phyloP scores from a whole-genome alignment of 2,113 vertebrate species.

The Crotalus tigris region DNA sequence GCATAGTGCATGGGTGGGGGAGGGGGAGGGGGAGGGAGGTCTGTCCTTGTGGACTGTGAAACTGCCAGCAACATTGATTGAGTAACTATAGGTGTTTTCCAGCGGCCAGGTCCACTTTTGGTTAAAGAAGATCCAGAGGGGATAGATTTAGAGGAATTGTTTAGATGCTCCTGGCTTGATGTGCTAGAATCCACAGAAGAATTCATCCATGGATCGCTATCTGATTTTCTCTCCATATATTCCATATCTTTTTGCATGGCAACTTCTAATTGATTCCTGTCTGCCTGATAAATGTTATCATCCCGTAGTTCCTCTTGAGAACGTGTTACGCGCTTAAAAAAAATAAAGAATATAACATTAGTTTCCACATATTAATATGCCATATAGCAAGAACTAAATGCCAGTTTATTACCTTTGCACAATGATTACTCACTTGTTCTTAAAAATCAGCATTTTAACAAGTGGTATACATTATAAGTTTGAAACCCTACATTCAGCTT shows the following conservation, averaged over 20 bases:
- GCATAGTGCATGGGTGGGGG: conserved; percentile 82
- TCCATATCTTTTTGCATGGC: conserved; percentile 73
- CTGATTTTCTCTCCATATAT: conserved; percentile 67
- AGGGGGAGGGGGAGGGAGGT: conserved; percentile 88
- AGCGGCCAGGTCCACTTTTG: conserved; percentile 92
- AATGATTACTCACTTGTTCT: not conserved
- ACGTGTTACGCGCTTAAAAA: conserved; percentile 78
- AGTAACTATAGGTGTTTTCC: conserved; percentile 87
- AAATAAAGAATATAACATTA: conserved; percentile 12
- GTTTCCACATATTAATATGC: not conserved
- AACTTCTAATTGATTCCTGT: conserved; percentile 77
- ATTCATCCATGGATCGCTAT: conserved; percentile 84
- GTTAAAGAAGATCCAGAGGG: conserved; percentile 79
- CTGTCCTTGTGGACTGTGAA: conserved; percentile 80
- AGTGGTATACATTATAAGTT: not conserved
- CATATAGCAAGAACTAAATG: conserved; percentile 12
- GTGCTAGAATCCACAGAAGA: conserved; percentile 90
- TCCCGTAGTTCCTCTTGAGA: conserved; percentile 89
- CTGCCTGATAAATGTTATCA: conserved; percentile 72
- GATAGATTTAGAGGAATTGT: conserved; percentile 80
- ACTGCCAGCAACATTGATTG: conserved; percentile 66
- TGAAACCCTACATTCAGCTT: not conserved
- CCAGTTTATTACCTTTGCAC: conserved; percentile 2
- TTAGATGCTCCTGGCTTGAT: conserved; percentile 95
- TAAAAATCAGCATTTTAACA: conserved; percentile 25